Evolutionary conservation across 2,797 vertebrate genomes (phyloP), one percentile per base, ranked within the genome.

Genomic region (Staurois parvus): DNA sequence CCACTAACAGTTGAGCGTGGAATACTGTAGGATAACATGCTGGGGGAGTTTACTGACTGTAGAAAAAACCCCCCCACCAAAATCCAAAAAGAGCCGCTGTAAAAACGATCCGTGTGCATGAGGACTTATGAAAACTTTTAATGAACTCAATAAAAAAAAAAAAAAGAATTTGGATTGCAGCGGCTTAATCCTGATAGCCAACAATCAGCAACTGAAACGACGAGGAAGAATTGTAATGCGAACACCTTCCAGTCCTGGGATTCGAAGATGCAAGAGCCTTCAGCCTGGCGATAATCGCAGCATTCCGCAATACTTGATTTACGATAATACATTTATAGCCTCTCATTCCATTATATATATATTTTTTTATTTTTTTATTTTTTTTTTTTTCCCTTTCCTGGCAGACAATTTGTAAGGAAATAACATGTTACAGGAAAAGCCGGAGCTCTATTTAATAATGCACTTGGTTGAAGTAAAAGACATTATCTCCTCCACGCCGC

Each of bases 361-460:
- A 37, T 37, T 6, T 37, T 4, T 34, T 4, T 34, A 34, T 4
- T 4, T 32, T 2, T 32, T 32, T 34, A 0, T 8, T 10, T 37
- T 64, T 29, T 59, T 77, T 62, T 26, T 76, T 64, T 34, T n/a
- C n/a, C n/a, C 37, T 84, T 84, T 62, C 75, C 75, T 77, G 67
- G 82, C 64, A 84, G 81, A 76, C 64, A 72, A 78, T 84, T 84
- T 79, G 76, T 74, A 73, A 74, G 84, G 75, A 85, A 73, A 64
- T 78, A 89, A 69, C 0, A 73, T 84, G 29, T 84, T 78, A 67
- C 82, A 26, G 80, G 68, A 85, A 59, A 67, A 84, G 81, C 45
- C 19, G 21, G 87, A 76, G 77, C 88, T 88, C 88, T 82, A 56
- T 73, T 76, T 89, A 88, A 90, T 88, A 88, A 90, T 91, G 75